Evolutionary conservation across 2,888 invertebrate species (phyloP), one percentile per base, ranked within the genome.

Genomic region (Tortricodes alternella): DNA sequence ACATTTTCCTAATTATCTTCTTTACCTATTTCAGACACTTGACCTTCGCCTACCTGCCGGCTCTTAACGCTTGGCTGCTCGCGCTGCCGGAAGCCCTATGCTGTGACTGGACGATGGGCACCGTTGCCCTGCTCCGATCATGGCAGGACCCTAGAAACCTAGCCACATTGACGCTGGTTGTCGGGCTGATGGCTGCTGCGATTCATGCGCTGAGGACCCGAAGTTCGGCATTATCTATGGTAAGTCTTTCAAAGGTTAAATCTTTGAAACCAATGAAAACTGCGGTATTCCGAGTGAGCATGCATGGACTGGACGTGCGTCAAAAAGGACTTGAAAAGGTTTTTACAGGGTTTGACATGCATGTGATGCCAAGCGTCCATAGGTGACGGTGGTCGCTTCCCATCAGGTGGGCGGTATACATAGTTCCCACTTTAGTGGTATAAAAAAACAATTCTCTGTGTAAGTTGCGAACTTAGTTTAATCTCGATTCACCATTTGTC

Each of bases 31-130:
- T 1, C 80, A 89, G 98, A 61, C 98, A 98, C 78, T 89, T 99
- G 58, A 98, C 98, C 11, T 98, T 96, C 89, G 96, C 97, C 81
- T 98, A 98, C 89, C 92, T 99, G 65, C 94, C 97, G 61, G 95
- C 97, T 48, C 92, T 98, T 63, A 99, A 99, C 88, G 92, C 95
- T 51, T 97, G 97, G 96, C 92, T 99, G 64, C 91, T 99, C 63
- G 92, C 98, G 50, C 94, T 96, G 73, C 99, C 99, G 1, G 95
- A 95, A 66, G 94, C 96, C 67, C 92, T 99, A 53, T 98, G 98
- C 89, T 98, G 98, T 85, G 99, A 99, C 89, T 99, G 98, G 98
- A 99, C 98, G 39, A 99, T 99, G 99, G 98, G 97, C 49, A 97
- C 97, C 5, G 95, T 99, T 55, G 96, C 98, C 0, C 85, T 99